A percentile compares a stretch with the other conserved stretches of the same genome.
Conservation (phyloP, 92 coral and sea anemone species). For the Porites rus region DNA sequence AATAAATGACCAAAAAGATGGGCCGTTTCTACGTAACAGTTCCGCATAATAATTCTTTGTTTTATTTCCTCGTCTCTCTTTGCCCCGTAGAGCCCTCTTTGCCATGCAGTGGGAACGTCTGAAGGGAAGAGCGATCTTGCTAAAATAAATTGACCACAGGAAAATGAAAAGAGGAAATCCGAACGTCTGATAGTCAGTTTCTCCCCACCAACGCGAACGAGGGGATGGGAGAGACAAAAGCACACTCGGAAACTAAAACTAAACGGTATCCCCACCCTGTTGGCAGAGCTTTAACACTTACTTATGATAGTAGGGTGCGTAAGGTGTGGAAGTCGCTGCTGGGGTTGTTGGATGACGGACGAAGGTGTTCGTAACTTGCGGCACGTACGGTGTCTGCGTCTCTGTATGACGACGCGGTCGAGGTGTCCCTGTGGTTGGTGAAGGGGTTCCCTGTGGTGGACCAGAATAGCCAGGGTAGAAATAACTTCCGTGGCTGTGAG, state of each 20-base stretch:
- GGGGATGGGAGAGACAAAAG: neutral
- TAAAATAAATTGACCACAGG: neutral
- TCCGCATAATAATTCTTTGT: too few species aligned
- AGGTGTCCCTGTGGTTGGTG: constrained; percentile 15
- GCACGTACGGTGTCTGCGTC: constrained; percentile 71
- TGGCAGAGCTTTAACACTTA: constrained; percentile 24
- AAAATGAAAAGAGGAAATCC: neutral
- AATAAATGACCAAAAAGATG: too few species aligned
- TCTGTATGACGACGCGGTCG: constrained; percentile 58
- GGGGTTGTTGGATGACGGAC: constrained; percentile 78
- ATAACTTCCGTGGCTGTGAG: constrained; percentile 84
- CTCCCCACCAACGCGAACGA: neutral
- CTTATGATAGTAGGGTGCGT: constrained; percentile 83
- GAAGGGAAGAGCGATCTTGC: neutral
- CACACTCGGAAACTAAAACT: neutral
- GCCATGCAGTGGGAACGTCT: too few species aligned
- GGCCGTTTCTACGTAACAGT: too few species aligned
- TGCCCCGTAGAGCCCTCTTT: too few species aligned
- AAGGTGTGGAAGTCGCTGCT: constrained; percentile 83
- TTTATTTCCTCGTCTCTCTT: too few species aligned
- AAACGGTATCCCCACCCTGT: neutral
- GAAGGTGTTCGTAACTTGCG: constrained; percentile 52
- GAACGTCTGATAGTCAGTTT: neutral
- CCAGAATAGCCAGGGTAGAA: constrained; percentile 87
- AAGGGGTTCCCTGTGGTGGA: constrained; percentile 45